These are phyloP conservation scores for Caenorhabditis angaria DNA, from an alignment of 2,888 invertebrate species.

Conservation along the genomic window DNA sequence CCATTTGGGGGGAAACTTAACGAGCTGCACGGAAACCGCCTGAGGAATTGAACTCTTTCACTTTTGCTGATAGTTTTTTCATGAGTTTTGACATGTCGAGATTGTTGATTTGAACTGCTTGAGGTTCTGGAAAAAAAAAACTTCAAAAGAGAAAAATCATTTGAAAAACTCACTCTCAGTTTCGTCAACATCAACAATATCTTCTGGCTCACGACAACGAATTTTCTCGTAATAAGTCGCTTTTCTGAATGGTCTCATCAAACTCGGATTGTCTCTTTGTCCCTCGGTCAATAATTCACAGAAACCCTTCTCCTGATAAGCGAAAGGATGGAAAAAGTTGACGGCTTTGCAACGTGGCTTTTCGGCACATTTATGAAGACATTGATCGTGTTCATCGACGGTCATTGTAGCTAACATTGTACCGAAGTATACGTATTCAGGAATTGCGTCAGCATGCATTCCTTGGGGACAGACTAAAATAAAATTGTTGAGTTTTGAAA, in stretches of 20 bases:
- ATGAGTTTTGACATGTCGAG: slow-evolving; percentile 53
- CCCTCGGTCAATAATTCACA: slow-evolving; percentile 70
- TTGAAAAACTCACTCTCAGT: slow-evolving; percentile 35
- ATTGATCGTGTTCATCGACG: slow-evolving; percentile 63
- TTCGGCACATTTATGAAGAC: slow-evolving; percentile 63
- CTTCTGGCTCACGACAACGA: slow-evolving; percentile 59
- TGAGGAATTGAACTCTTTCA: slow-evolving; percentile 58
- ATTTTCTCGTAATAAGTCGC: slow-evolving; percentile 71
- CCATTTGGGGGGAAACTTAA: slow-evolving; percentile 8
- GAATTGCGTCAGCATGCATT: slow-evolving; percentile 68
- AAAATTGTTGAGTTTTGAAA: slow-evolving; percentile 15
- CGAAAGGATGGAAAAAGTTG: slow-evolving; percentile 70
- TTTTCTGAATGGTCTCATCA: slow-evolving; percentile 70
- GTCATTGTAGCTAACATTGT: slow-evolving; percentile 68
- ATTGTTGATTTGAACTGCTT: slow-evolving; percentile 21
- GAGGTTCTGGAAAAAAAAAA: background rate
- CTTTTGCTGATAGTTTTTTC: slow-evolving; percentile 66
- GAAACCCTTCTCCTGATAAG: slow-evolving; percentile 67
- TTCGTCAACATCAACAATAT: slow-evolving; percentile 44
- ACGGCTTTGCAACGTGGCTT: slow-evolving; percentile 68
- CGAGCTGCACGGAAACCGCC: slow-evolving; percentile 53
- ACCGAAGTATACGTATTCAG: slow-evolving; percentile 71
- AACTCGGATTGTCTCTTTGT: slow-evolving; percentile 69
- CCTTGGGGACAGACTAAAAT: slow-evolving; percentile 66
- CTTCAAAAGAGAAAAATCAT: background rate